Conservation (phyloP, 2,797 vertebrate genomes). For the Tachyglossus aculeatus region DNA sequence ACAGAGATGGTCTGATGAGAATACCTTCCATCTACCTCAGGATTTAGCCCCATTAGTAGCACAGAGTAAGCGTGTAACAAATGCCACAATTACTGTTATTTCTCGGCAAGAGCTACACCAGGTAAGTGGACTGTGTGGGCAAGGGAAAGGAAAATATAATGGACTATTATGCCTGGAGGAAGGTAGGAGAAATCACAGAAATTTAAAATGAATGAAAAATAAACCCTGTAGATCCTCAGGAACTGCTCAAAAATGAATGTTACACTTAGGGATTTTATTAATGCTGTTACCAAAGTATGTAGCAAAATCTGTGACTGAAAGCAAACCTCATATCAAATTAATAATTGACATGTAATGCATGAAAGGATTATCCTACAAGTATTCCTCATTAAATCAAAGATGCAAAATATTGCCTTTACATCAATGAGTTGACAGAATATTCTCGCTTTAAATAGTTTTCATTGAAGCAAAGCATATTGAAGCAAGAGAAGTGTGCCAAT, state of each 20-base stretch:
- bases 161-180: background rate
- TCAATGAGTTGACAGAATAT: background rate
- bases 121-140: slow-evolving; percentile 28
- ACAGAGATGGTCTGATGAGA: too few species aligned
- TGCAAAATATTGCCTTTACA: slow-evolving; percentile 32
- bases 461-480: background rate
- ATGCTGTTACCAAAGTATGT: background rate
- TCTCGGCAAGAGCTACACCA: slow-evolving; percentile 54
- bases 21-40: too few species aligned
- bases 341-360: background rate
- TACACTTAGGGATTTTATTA: background rate
- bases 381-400: slow-evolving; percentile 56
- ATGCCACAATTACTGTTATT: too few species aligned
- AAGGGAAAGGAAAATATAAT: slow-evolving; percentile 17
- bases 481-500: background rate
- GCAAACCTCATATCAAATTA: background rate
- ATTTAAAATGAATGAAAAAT: background rate
- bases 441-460: background rate
- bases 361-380: background rate
- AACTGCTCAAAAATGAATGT: background rate
- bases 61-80: too few species aligned
- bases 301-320: background rate
- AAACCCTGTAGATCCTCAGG: background rate
- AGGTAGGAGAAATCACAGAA: slow-evolving; percentile 18
- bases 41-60: too few species aligned